Conservation (phyloP, 1,140 invertebrate species). For the Macrobrachium rosenbergii region DNA sequence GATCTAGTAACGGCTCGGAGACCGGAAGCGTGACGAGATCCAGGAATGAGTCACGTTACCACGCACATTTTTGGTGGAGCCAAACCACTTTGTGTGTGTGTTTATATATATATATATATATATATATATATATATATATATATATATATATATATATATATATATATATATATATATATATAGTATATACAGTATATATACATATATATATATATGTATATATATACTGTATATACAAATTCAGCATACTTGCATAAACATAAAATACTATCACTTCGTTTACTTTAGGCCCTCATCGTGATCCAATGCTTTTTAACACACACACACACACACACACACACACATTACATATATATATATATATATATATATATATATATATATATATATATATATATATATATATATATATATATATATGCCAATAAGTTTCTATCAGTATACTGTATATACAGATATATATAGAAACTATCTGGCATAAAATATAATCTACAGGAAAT, state of each 20-base stretch:
- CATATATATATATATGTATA: not conserved
- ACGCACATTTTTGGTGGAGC: too few species aligned
- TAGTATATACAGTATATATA: too few species aligned
- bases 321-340: too few species aligned
- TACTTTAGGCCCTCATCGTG: too few species aligned
- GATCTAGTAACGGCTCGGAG: too few species aligned
- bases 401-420: conserved; percentile 1
- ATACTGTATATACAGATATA: not conserved
- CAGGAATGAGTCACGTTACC: too few species aligned
- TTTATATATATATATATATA: not conserved
- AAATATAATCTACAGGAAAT: not conserved
- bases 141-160: conserved; percentile 14
- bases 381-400: conserved; percentile 21
- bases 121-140: conserved; percentile 11
- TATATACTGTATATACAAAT: not conserved
- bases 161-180: too few species aligned
- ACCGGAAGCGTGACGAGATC: too few species aligned
- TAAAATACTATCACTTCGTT: not conserved
- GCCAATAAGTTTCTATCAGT: too few species aligned
- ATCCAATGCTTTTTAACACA: too few species aligned
- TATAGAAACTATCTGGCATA: not conserved
- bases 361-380: not conserved
- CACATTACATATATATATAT: too few species aligned
- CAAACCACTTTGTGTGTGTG: not conserved
- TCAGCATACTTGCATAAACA: not conserved